Conservation (phyloP, 1,140 invertebrate species). For the Drosophila nikananu region DNA sequence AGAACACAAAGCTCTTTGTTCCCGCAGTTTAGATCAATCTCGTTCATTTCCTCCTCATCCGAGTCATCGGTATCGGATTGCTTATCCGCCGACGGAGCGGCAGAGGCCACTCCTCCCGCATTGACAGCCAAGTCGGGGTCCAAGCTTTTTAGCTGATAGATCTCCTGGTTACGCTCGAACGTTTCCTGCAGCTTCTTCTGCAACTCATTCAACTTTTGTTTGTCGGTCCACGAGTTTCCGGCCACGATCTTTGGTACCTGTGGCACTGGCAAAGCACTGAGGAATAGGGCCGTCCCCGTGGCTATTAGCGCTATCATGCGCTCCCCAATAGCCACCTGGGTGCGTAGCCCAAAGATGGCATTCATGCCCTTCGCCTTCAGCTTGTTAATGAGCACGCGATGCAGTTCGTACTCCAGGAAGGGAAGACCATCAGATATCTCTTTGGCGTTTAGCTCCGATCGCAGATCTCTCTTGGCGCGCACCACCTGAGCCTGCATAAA, state of each 20-base stretch:
- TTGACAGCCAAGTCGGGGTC: slow-evolving; percentile 65
- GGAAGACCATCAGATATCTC: slow-evolving; percentile 97
- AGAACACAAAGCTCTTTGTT: slow-evolving; percentile 94
- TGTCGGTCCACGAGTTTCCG: slow-evolving; percentile 88
- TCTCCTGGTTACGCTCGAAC: slow-evolving; percentile 89
- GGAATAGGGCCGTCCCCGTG: slow-evolving; percentile 93
- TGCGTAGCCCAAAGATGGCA: slow-evolving; percentile 93
- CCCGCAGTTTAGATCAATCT: slow-evolving; percentile 91
- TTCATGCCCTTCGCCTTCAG: slow-evolving; percentile 97
- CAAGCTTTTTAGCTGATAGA: slow-evolving; percentile 88
- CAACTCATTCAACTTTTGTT: slow-evolving; percentile 88
- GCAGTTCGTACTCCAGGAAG: slow-evolving; percentile 98
- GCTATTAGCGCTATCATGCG: slow-evolving; percentile 94
- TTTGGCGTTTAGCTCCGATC: slow-evolving; percentile 95
- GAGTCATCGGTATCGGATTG: slow-evolving; percentile 89
- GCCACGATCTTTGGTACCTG: slow-evolving; percentile 89
- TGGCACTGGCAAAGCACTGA: slow-evolving; percentile 91
- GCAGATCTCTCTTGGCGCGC: slow-evolving; percentile 91
- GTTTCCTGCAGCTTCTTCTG: slow-evolving; percentile 89
- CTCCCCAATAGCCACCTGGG: slow-evolving; percentile 95
- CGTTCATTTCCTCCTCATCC: slow-evolving; percentile 91
- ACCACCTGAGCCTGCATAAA: slow-evolving; percentile 93
- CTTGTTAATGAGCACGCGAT: slow-evolving; percentile 96
- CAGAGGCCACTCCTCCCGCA: background rate
- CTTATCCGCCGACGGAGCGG: slow-evolving; percentile 47